Conservation (phyloP, 2,888 invertebrate species). For the Frankliniella fusca region DNA sequence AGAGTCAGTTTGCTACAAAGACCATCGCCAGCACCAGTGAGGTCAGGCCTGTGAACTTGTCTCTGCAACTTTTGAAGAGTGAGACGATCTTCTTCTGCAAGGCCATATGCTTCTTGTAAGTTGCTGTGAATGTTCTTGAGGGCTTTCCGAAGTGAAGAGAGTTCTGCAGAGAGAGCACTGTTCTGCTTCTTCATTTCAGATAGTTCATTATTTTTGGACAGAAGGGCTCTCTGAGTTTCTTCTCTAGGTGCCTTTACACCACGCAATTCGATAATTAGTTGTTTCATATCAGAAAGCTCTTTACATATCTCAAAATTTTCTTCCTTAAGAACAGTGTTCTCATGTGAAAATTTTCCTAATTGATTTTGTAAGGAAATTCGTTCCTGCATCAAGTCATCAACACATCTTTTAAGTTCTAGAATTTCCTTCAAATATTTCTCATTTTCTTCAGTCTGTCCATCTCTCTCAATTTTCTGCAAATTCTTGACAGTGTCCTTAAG, state of each 20-base stretch:
- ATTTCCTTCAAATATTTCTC: background rate
- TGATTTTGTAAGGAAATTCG: background rate
- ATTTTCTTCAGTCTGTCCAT: background rate
- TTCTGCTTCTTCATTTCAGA: background rate
- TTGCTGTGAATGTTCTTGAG: background rate
- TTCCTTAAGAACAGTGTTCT: background rate
- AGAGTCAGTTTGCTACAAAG: background rate
- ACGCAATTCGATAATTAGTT: background rate
- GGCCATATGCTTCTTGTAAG: background rate
- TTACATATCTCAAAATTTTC: background rate
- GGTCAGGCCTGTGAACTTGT: background rate
- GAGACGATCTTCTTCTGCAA: background rate
- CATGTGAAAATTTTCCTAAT: background rate
- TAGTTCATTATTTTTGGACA: background rate
- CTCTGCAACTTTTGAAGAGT: background rate
- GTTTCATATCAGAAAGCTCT: conserved; percentile 10
- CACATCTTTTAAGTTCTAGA: background rate
- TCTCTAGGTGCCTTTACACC: background rate
- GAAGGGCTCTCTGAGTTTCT: background rate
- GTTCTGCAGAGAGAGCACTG: background rate
- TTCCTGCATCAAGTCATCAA: background rate
- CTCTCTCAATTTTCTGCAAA: background rate
- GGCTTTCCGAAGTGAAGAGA: background rate
- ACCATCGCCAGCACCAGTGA: background rate
- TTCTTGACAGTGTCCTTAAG: background rate